phyloP scores from a whole-genome alignment of 2,797 vertebrate genomes.

The Danio jaintianensis region DNA sequence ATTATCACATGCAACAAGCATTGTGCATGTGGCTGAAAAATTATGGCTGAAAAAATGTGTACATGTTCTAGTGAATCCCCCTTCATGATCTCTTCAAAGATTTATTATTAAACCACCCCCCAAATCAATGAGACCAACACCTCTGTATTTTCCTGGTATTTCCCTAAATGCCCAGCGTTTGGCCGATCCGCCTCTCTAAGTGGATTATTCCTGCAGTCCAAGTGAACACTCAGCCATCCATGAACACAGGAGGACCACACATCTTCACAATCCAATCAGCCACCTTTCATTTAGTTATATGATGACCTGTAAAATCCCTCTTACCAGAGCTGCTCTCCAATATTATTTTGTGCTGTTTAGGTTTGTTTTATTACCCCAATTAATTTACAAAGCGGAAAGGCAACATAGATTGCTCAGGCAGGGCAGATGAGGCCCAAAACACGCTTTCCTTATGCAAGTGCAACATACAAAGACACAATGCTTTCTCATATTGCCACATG shows the following conservation, averaged over 20 bases:
- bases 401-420: constrained; percentile 29
- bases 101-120: constrained; percentile 27
- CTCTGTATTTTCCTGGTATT: not conserved
- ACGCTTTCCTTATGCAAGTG: not conserved
- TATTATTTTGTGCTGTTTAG: constrained; percentile 59
- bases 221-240: constrained; percentile 56
- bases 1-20: not conserved
- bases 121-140: constrained; percentile 23
- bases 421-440: not conserved
- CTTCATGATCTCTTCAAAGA: constrained; percentile 1
- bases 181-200: constrained; percentile 42
- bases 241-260: constrained; percentile 51
- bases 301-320: constrained; percentile 57
- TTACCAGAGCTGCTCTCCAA: constrained; percentile 49
- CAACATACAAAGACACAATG: not conserved
- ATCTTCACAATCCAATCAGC: constrained; percentile 53
- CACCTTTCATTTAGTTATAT: constrained; percentile 54
- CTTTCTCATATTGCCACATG: not conserved
- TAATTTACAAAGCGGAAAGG: constrained; percentile 58
- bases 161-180: constrained; percentile 7
- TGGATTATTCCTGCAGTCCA: constrained; percentile 56
- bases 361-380: constrained; percentile 59
- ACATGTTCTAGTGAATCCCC: too few species aligned
- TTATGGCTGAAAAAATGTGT: not conserved
- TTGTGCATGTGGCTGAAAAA: too few species aligned